Conservation (phyloP, 2,113 vertebrate species). For the Cebidichthys violaceus region DNA sequence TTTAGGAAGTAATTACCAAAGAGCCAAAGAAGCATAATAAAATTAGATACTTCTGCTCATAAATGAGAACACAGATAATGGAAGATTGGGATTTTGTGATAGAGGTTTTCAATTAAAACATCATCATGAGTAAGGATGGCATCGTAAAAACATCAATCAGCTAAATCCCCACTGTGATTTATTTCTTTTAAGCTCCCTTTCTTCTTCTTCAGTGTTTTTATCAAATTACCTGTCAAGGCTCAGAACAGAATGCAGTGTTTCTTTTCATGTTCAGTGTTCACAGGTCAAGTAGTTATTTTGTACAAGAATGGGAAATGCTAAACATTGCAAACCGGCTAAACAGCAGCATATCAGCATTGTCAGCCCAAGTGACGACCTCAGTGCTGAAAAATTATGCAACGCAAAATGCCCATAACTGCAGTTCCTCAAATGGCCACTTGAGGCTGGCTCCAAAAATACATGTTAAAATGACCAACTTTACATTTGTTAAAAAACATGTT, state of each 20-base stretch:
- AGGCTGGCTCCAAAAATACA: background rate
- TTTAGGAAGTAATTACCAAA: slow-evolving; percentile 38
- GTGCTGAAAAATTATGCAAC: too few relatives aligned
- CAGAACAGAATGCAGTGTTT: background rate
- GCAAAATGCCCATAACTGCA: background rate
- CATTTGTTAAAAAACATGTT: too few relatives aligned
- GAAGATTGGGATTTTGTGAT: background rate
- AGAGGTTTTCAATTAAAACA: background rate
- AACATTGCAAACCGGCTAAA: background rate
- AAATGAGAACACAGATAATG: background rate
- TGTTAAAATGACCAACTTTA: background rate
- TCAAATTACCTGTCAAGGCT: background rate
- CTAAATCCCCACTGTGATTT: background rate
- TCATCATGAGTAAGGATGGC: background rate
- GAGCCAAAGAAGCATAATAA: slow-evolving; percentile 19
- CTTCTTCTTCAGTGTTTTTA: background rate
- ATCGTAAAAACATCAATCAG: background rate
- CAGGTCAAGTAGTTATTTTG: background rate
- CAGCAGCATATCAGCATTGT: background rate
- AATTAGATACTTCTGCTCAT: slow-evolving; percentile 11
- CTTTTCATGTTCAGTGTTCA: background rate
- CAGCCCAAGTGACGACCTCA: background rate
- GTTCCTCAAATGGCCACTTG: background rate
- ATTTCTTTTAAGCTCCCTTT: background rate
- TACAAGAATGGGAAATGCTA: background rate